phyloP scores from a whole-genome alignment of 2,113 vertebrate genomes.

The Nymphicus hollandicus region DNA sequence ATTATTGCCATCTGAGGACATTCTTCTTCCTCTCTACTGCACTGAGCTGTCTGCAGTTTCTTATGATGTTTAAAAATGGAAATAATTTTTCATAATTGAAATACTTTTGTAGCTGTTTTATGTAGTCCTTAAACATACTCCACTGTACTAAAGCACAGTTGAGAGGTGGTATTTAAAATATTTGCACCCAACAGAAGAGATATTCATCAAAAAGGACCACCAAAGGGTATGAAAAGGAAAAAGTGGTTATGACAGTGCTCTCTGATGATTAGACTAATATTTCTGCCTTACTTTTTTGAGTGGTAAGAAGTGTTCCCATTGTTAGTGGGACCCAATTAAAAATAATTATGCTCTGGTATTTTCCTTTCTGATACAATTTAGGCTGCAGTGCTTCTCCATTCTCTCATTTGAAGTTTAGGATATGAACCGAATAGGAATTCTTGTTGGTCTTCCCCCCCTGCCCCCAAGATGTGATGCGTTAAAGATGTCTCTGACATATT shows the following conservation, averaged over 20 bases:
- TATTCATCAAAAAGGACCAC: neutral
- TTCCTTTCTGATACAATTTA: neutral
- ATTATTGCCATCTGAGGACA: conserved; percentile 25
- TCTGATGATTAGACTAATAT: conserved; percentile 4
- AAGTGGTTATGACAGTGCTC: neutral
- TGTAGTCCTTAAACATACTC: neutral
- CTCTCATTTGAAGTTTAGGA: neutral
- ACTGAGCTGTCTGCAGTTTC: neutral
- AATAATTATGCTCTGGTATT: conserved; percentile 43
- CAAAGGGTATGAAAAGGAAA: neutral
- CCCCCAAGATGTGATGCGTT: neutral
- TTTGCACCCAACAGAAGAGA: neutral
- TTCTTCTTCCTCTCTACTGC: conserved; percentile 40
- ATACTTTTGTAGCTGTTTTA: neutral
- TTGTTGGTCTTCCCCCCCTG: neutral
- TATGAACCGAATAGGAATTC: neutral
- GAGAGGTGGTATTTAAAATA: neutral
- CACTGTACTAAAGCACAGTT: neutral
- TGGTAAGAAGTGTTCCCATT: conserved; percentile 23
- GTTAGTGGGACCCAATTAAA: conserved; percentile 59
- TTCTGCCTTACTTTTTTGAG: conserved; percentile 11
- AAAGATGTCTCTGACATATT: neutral
- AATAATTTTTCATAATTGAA: neutral
- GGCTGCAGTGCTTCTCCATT: neutral
- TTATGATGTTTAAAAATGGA: conserved; percentile 23